Evolutionary conservation across 35 echinoderm and acorn worm genomes (phyloP).

Genomic region (Eucidaris tribuloides): DNA sequence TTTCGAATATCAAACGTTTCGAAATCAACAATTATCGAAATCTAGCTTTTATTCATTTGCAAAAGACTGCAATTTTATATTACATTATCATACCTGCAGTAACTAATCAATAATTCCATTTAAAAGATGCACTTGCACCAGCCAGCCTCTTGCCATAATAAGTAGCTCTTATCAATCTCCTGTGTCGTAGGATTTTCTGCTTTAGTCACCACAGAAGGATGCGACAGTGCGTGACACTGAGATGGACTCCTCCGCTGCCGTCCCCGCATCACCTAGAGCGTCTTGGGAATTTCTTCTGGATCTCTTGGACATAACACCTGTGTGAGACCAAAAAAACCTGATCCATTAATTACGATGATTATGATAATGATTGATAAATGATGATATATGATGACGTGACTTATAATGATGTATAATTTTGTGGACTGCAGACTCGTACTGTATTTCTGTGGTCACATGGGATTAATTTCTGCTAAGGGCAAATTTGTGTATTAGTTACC

Average conservation of each 20-base stretch:
- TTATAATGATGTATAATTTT: too few relatives aligned
- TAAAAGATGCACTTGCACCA: conserved; percentile 50
- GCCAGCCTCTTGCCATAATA: conserved; percentile 76
- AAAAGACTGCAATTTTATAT: too few relatives aligned
- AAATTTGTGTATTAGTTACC: too few relatives aligned
- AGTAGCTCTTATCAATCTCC: conserved; percentile 86
- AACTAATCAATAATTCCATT: conserved; percentile 85
- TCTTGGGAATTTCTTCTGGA: conserved; percentile 93
- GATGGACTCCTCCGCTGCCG: conserved; percentile 83
- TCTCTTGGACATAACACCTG: conserved; percentile 68
- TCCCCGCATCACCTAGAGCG: conserved; percentile 80
- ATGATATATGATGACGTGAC: too few relatives aligned
- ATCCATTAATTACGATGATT: too few relatives aligned
- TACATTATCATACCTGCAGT: conserved; percentile 65
- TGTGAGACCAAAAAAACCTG: background rate
- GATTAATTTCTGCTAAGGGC: too few relatives aligned
- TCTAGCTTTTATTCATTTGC: too few relatives aligned
- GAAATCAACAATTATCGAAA: too few relatives aligned
- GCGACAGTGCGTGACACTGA: conserved; percentile 84
- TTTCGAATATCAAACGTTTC: too few relatives aligned
- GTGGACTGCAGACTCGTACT: too few relatives aligned
- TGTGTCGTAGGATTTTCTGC: conserved; percentile 38
- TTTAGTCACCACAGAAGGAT: conserved; percentile 70
- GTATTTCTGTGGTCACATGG: too few relatives aligned
- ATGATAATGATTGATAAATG: too few relatives aligned